Percentiles rank a stretch among this genome's conserved stretches.
These are phyloP conservation scores for Eupsilia transversa DNA, from an alignment of 2,888 invertebrate genomes.

Conservation along the genomic window DNA sequence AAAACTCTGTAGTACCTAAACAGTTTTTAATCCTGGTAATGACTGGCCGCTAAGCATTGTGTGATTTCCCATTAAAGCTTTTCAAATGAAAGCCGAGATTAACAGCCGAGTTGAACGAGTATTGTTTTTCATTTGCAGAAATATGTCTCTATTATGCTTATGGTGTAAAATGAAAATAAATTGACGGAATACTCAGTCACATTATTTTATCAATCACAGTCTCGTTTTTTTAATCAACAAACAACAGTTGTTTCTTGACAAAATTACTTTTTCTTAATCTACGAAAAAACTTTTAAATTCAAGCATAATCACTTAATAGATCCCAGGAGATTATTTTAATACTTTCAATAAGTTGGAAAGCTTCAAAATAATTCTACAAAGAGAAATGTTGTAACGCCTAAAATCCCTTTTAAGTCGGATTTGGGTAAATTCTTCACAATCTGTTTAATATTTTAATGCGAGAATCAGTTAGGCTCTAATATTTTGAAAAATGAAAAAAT, in stretches of 20 bases:
- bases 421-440: constrained; percentile 36
- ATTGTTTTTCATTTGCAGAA: constrained; percentile 24
- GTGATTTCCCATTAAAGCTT: constrained; percentile 48
- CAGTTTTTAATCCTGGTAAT: constrained; percentile 54
- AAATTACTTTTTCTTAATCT: neutral
- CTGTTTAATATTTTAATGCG: constrained; percentile 19
- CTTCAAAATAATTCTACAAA: constrained; percentile 8
- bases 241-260: neutral
- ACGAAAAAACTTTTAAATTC: neutral
- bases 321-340: neutral
- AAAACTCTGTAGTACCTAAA: too few species aligned
- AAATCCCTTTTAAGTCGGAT: constrained; percentile 23
- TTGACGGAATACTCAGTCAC: neutral
- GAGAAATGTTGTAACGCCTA: neutral
- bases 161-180: neutral
- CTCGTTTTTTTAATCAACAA: neutral
- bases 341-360: constrained; percentile 11
- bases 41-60: constrained; percentile 50
- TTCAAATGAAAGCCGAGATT: constrained; percentile 51
- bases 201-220: neutral
- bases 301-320: neutral
- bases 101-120: constrained; percentile 9
- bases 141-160: neutral
- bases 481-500: neutral
- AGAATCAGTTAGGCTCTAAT: neutral